Percentiles rank a stretch among this genome's conserved stretches.
Evolutionary conservation across 2,888 invertebrate genomes (phyloP).

Genomic region (Oxytorus armatus): DNA sequence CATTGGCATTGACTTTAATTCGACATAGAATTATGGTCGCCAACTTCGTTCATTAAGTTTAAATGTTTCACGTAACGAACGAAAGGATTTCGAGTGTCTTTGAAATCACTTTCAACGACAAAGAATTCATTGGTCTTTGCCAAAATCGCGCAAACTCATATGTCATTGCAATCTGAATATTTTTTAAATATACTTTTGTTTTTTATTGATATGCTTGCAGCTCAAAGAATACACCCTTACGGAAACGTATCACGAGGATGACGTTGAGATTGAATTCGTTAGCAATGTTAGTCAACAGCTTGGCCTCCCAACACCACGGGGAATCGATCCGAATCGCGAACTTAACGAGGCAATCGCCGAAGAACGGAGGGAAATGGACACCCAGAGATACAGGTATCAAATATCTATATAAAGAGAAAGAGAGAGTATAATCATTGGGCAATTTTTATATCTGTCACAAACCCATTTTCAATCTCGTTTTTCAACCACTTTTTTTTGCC

Average conservation of each 20-base stretch:
- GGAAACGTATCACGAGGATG: constrained; percentile 94
- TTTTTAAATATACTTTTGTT: not conserved
- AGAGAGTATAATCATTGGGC: no score
- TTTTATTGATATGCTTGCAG: constrained; percentile 84
- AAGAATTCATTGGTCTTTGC: not conserved
- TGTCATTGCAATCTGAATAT: no score
- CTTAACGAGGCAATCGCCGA: constrained; percentile 92
- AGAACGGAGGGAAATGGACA: constrained; percentile 89
- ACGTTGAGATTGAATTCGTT: constrained; percentile 85
- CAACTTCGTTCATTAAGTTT: constrained; percentile 2
- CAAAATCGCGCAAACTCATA: not conserved
- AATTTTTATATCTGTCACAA: no score
- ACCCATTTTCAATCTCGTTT: no score
- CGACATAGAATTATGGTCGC: constrained; percentile 16
- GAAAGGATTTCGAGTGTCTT: not conserved
- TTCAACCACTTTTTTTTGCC: no score
- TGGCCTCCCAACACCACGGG: constrained; percentile 84
- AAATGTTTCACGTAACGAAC: not conserved
- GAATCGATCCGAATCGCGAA: constrained; percentile 89
- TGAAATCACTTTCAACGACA: not conserved
- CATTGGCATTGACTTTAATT: constrained; percentile 11
- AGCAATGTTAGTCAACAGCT: constrained; percentile 79
- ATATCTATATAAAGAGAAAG: constrained; percentile 13
- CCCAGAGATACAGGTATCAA: constrained; percentile 82
- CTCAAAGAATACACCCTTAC: constrained; percentile 94